Evolutionary conservation across 2,113 vertebrate species (phyloP), one percentile per base, ranked within the genome.

Genomic region (Gallinago undulata): DNA sequence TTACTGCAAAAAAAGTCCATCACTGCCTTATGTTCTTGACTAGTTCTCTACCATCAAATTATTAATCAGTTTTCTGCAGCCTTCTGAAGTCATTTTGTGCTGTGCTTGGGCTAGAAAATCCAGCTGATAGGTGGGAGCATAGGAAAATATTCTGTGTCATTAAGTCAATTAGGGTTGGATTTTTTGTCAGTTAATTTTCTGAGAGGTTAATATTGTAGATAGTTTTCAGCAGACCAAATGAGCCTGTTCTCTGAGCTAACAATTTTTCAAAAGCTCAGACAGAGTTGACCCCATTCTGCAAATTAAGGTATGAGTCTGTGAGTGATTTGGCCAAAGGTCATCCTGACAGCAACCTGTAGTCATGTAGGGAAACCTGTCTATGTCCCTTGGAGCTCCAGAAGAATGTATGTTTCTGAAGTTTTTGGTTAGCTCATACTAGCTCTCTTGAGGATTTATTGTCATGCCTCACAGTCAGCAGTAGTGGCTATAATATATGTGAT

Each of bases 391-490:
- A 89, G 62, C 57, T 91, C 66, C 48, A 53, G 53, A 59, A 86
- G 66, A 93, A 73, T 50, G 53, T n/a, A 60, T 19, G 23, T 22
- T 75, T 90, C 69, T 81, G 27, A 90, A 78, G 53, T 75, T 90
- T 90, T 81, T 0, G 2, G 80, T 79, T 90, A 92, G 76, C 56
- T 84, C 72, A 39, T 76, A 62, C 88, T 69, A 19, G 63, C 33
- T 92, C 53, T 17, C 39, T 76, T 76, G 73, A 84, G 45, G 66
- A 96, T 96, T 97, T 96, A 95, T 93, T 84, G 57, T 84, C 7
- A 1, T 91, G 33, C 53, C 69, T 95, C 35, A 81, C 33, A 57
- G 88, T 67, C 89, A 91, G 89, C 90, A 79, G 45, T 11, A 82
- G 57, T 63, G 57, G 50, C 33, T 93, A 19, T 93, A 90, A 93